phyloP scores from a whole-genome alignment of 2,113 vertebrate genomes.

The Micromys minutus region DNA sequence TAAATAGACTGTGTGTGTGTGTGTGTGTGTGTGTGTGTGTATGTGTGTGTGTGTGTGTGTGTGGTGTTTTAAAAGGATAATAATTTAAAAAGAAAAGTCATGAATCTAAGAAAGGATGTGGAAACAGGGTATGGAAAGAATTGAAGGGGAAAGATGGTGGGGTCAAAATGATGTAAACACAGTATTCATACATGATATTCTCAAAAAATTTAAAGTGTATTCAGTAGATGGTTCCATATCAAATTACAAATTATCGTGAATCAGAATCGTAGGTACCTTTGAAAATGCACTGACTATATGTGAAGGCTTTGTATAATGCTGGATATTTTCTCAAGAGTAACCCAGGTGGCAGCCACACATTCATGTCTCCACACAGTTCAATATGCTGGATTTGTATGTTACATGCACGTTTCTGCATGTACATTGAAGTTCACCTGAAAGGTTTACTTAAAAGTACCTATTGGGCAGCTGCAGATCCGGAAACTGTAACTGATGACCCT shows the following conservation, averaged over 20 bases:
- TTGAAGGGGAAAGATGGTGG: background rate
- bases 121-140: background rate
- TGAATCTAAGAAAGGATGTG: background rate
- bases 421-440: background rate
- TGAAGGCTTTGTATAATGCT: background rate
- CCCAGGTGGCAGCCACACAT: background rate
- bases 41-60: background rate
- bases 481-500: background rate
- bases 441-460: background rate
- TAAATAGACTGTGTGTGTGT: background rate
- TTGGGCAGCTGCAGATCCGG: background rate
- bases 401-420: background rate
- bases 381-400: background rate
- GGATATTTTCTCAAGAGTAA: background rate
- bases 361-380: background rate
- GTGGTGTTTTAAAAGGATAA: background rate
- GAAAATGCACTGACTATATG: background rate
- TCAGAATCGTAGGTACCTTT: background rate
- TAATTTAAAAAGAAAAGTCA: background rate
- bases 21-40: background rate
- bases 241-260: background rate
- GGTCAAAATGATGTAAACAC: too few species aligned
- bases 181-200: too few species aligned
- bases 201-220: too few species aligned
- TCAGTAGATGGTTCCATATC: background rate